Base-by-base conservation (phyloP, 2,888 invertebrate genomes). In the Caenorhabditis sulstoni region DNA sequence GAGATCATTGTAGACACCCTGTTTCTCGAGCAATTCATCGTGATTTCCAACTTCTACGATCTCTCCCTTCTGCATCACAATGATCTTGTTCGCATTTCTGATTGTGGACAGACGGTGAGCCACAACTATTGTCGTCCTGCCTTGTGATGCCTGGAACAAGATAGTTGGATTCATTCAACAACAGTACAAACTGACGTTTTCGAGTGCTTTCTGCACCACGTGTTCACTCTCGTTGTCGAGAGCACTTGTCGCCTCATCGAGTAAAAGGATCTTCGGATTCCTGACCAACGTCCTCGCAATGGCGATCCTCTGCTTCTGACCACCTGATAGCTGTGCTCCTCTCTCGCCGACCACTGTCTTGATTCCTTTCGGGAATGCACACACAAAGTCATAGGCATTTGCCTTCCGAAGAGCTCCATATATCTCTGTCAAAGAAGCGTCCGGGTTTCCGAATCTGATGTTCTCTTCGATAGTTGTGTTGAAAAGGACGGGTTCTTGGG, bases 11-110 rank as follows among this genome's bases (percentile, higher is more conserved):
- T 95, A 95, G 1, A 94, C 91, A 47, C 94, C 94, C 59, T 90
- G 58, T 22, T 65, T 62, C 18, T 92, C 91, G 66, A 94, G 90
- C 0, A 95, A 92, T 85, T 94, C 92, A 0, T 92, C 87, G 89
- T 94, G 94, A 0, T 93, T 93, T 75, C 95, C 95, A 78, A 92
- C 92, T 90, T 95, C 95, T 0, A 93, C 93, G 20, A 95, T 93
- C 62, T 29, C 5, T 45, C 91, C 90, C 50, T 85, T 76, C 57
- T 91, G 87, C 78, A 92, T 89, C 2, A 91, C 91, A 73, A 90
- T 90, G 45, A 92, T 92, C 47, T 90, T 85, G 81, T 92, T 91
- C 9, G 92, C 92, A 37, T 90, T 91, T 83, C 91, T 88, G 45
- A 92, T 91, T 5, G 92, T 92, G 9, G 92, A 92, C 66, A 92